phyloP scores from a whole-genome alignment of 2,797 vertebrate species.

The Cuculus canorus region DNA sequence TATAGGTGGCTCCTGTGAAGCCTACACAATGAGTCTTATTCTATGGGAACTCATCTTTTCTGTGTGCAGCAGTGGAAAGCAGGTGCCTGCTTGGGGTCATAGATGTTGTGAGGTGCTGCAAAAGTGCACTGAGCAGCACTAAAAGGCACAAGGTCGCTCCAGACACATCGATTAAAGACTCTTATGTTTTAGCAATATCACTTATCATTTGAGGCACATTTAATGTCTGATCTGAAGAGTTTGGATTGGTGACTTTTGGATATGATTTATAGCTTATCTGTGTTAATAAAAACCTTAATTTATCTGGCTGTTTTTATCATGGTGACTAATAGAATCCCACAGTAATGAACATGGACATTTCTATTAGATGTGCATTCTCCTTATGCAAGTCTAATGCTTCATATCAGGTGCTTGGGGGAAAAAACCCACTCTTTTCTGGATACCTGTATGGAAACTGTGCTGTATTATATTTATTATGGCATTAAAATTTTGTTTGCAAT shows the following conservation, averaged over 20 bases:
- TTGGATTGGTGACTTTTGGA: background rate
- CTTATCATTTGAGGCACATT: background rate
- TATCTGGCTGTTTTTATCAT: background rate
- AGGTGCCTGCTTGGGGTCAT: background rate
- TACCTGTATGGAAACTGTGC: background rate
- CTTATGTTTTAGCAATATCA: background rate
- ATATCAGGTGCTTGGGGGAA: background rate
- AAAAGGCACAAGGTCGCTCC: background rate
- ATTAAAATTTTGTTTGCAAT: background rate
- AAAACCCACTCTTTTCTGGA: background rate
- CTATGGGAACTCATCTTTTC: background rate
- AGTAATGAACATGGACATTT: background rate
- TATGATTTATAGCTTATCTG: background rate
- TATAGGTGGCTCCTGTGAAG: background rate
- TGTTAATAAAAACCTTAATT: background rate
- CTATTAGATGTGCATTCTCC: background rate
- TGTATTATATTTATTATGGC: background rate
- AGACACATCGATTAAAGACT: background rate
- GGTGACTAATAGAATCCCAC: background rate
- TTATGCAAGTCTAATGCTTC: background rate
- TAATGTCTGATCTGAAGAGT: background rate
- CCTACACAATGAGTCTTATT: background rate
- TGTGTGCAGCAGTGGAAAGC: accelerated
- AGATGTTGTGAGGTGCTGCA: background rate
- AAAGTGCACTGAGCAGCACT: background rate